A percentile compares a stretch with the other conserved stretches of the same genome.
These are phyloP conservation scores for Phylloscopus collybita DNA, from an alignment of 2,797 vertebrate species.

Conservation along the genomic window DNA sequence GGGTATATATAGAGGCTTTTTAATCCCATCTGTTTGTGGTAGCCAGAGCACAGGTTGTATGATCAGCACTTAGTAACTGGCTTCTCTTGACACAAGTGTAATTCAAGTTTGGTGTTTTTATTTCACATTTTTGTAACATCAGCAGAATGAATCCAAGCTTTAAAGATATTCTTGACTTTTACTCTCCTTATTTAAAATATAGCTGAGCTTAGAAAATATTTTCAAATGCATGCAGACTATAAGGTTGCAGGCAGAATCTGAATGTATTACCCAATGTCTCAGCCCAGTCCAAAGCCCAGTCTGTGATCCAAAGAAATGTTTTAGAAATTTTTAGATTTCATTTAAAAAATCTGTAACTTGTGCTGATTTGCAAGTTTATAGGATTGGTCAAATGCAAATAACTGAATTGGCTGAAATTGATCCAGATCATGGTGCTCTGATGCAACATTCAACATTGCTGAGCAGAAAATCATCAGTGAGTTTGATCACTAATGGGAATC, in stretches of 20 bases:
- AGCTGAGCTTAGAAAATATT: background rate
- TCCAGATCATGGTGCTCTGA: background rate
- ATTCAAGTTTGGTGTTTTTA: background rate
- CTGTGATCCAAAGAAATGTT: background rate
- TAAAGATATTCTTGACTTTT: conserved; percentile 27
- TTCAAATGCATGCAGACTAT: background rate
- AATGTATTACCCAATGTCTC: background rate
- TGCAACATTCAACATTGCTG: background rate
- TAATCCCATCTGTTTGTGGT: conserved; percentile 25
- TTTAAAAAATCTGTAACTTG: background rate
- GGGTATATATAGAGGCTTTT: background rate
- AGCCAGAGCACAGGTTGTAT: conserved; percentile 15
- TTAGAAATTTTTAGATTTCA: background rate
- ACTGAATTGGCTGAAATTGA: background rate
- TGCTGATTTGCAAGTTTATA: background rate
- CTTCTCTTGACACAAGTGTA: conserved; percentile 7
- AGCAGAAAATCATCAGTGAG: background rate
- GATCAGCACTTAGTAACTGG: conserved; percentile 19
- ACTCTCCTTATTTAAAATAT: conserved; percentile 1
- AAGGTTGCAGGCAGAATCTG: background rate
- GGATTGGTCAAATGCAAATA: background rate
- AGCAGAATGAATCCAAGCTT: conserved; percentile 35
- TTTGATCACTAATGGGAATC: background rate
- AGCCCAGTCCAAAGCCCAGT: background rate
- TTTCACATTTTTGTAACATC: conserved; percentile 4